A percentile compares a stretch with the other conserved stretches of the same genome.
Conservation (phyloP, 2,113 vertebrate genomes). For the Balaenoptera acutorostrata region DNA sequence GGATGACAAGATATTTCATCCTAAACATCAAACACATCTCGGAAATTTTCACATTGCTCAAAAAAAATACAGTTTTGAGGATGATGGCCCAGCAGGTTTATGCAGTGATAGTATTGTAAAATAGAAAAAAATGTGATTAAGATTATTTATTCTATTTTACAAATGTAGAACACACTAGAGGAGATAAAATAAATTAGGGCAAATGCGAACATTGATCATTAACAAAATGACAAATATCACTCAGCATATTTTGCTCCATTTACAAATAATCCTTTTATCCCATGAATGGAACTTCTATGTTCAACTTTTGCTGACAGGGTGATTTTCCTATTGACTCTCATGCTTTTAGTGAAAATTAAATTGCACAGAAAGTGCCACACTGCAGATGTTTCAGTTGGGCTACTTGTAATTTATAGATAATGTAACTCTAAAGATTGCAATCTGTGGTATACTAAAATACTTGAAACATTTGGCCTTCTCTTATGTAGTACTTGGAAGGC, state of each 20-base stretch:
- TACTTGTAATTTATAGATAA: slow-evolving; percentile 65
- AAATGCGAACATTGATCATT: slow-evolving; percentile 50
- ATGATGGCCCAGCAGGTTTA: neutral
- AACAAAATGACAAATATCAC: slow-evolving; percentile 11
- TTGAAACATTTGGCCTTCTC: slow-evolving; percentile 32
- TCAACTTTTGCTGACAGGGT: slow-evolving; percentile 68
- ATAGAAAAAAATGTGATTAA: neutral
- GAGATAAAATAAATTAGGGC: slow-evolving; percentile 49
- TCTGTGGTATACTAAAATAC: slow-evolving; percentile 35
- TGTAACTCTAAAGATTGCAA: slow-evolving; percentile 20
- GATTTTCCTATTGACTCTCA: slow-evolving; percentile 66
- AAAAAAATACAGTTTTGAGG: neutral
- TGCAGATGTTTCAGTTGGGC: slow-evolving; percentile 56
- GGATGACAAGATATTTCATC: neutral
- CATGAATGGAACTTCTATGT: slow-evolving; percentile 53
- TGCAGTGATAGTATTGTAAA: neutral
- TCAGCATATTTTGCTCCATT: slow-evolving; percentile 44
- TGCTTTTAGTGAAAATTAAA: slow-evolving; percentile 80
- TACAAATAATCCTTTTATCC: slow-evolving; percentile 66
- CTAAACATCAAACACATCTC: neutral
- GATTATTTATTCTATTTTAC: neutral
- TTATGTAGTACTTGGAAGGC: slow-evolving; percentile 38
- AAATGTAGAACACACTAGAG: neutral
- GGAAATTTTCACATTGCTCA: neutral
- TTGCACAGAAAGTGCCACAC: slow-evolving; percentile 45